Evolutionary conservation across 1,140 invertebrate species (phyloP), one percentile per base, ranked within the genome.

Genomic region (Dryas iulia): DNA sequence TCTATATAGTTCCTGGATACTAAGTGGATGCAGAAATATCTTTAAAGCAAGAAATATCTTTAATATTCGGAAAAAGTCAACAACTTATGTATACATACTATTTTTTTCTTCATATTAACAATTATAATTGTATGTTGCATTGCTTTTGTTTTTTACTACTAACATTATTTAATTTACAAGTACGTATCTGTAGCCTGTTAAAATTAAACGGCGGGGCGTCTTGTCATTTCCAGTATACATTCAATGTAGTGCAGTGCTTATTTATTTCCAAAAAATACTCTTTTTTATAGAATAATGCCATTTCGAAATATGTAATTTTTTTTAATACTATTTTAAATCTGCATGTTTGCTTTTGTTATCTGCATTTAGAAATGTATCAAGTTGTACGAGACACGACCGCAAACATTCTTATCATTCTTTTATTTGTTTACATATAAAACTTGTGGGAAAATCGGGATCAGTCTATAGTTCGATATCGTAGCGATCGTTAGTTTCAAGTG

Each of bases 391-490:
- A 77, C 54, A 72, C 60, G 69, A 68, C 66, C 62, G 73, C 71
- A 79, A 81, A 77, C 67, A 75, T 57, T 57, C 64, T 80, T 80
- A 82, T 81, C 78, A 12, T 39, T 26, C 33, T 33, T 60, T 58
- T 70, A n/a, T 71, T 71, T 71, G 60, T 56, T 70, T 72, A 54
- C 57, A 67, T 26, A 33, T 5, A 33, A 54, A 26, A 33, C 47
- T 56, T 72, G 73, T 81, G 78, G 69, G 78, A 78, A 78, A 62
- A 63, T 58, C 52, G 28, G 21, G 59, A 30, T 62, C 60, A 78
- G 78, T 77, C 35, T 66, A 66, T 30, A 69, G 3, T 62, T 21
- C 23, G 57, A 24, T 23, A 64, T 47, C 23, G 47, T 31, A 23
- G 31, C 18, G 39, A 35, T 66, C 52, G 66, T 65, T 60, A 26